Base-by-base conservation (phyloP, 2,888 invertebrate species). In the Heliconius ethilla region DNA sequence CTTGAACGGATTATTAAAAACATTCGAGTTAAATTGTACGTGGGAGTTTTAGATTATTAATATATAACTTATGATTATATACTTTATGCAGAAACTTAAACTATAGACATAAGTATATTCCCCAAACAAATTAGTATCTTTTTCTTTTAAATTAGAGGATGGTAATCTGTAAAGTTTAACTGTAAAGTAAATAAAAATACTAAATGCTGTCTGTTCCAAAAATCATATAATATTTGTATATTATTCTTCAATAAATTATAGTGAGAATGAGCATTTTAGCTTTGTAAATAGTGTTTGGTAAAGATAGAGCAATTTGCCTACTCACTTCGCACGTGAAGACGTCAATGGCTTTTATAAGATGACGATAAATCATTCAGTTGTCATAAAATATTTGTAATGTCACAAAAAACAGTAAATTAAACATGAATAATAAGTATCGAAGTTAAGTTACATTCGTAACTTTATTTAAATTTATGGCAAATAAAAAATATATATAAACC, bases 391-490 rank as follows among this genome's bases (percentile, higher is more conserved):
- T 70, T 70, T 51, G 51, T 70, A 45, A 45, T 27, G 22, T 18
- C 27, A 51, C 55, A 15, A 70, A 70, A 51, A 51, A 11, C 10
- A 51, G 70, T 70, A 70, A 70, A 70, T 51, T 22, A 70, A 25
- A 45, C 70, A 45, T 18, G 27, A 29, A 33, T 45, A 18, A 15
- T 18, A 51, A 51, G 15, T 51, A 51, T 18, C 45, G 45, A 51
- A 51, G 45, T 51, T 18, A 6, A 51, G 45, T 45, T 45, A 18
- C 6, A 45, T 6, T 15, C 45, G 5, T 51, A 55, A 70, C 51
- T 51, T 70, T 51, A 70, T 29, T 51, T 29, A 5, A 70, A 70
- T 55, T 55, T 55, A 51, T 70, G 29, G 27, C 18, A 18, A 29
- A 51, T 18, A 70, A 6, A 51, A 6, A 51, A 51, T 27, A 27